Base-by-base conservation (phyloP, 2,797 vertebrate species). In the Hydrocynus forskahlii region DNA sequence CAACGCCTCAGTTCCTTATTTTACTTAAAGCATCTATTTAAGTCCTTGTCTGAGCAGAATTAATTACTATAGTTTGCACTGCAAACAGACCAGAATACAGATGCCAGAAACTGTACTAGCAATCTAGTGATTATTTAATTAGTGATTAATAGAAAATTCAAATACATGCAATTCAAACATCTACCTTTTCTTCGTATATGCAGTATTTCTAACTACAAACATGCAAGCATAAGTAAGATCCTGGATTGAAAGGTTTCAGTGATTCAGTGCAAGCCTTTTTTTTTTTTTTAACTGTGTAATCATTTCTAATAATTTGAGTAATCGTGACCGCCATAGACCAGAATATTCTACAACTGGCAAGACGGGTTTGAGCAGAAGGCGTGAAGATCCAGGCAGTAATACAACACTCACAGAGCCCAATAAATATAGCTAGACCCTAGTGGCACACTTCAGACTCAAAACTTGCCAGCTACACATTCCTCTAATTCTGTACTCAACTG, bases 401-500 rank as follows among this genome's bases (percentile, higher is more conserved):
- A 80, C 67, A 78, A 69, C 38, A 60, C n/a, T 17, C n/a, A 35
- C 35, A 35, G 35, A 35, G 35, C 67, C 79, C 72, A 25, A 25
- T 60, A 77, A 84, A 72, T 60, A 80, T 69, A 81, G 66, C 62
- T 19, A 69, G 23, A 75, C 60, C 21, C 66, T 45, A 67, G 67
- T 52, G 73, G 59, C 45, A 52, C 55, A 67, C 40, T 45, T 81
- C 35, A 71, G 54, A 29, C 66, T 52, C 59, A 35, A 2, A 38
- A 35, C 14, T 45, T 45, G 54, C 60, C 78, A 76, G 55, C 59
- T 21, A 63, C 14, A 76, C 35, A 48, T 16, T 29, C 48, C 43
- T 69, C 14, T 19, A 19, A 35, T 54, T 74, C 35, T 25, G 64
- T 55, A 55, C 19, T 19, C 16, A 55, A 55, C 54, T 55, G 17